Percentiles rank a stretch among this genome's conserved stretches.
phyloP scores from a whole-genome alignment of 2,797 vertebrate species.

The Pipistrellus pipistrellus region DNA sequence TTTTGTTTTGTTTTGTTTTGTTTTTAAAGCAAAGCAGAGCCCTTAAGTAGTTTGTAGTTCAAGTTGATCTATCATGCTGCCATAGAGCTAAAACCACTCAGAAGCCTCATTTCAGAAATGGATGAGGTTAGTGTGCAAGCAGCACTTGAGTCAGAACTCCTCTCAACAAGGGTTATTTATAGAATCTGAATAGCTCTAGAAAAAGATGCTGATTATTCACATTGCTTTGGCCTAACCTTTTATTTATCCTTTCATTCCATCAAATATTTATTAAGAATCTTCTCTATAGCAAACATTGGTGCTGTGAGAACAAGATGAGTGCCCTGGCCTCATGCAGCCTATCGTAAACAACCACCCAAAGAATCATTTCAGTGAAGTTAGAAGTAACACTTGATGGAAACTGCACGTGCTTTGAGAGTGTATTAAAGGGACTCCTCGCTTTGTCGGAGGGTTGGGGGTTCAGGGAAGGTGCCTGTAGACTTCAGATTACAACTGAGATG shows the following conservation, averaged over 20 bases:
- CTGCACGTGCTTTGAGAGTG: neutral
- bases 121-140: neutral
- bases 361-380: constrained; percentile 19
- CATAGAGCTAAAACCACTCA: neutral
- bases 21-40: neutral
- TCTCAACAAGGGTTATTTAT: constrained; percentile 56
- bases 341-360: constrained; percentile 42
- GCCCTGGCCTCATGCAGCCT: neutral
- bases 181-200: constrained; percentile 25
- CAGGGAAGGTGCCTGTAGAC: neutral
- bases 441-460: neutral
- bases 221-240: constrained; percentile 30
- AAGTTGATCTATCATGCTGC: neutral
- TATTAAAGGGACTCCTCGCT: neutral
- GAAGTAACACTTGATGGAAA: constrained; percentile 4
- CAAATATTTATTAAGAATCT: constrained; percentile 64
- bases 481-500: neutral
- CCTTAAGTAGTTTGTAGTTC: neutral
- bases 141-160: neutral
- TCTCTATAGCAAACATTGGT: constrained; percentile 29
- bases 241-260: constrained; percentile 53
- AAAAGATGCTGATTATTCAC: constrained; percentile 55
- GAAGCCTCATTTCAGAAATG: neutral
- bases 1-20: neutral
- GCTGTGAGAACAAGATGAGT: constrained; percentile 15